Base-by-base conservation (phyloP, 2,888 invertebrate genomes). In the Drosophila nigricruria region DNA sequence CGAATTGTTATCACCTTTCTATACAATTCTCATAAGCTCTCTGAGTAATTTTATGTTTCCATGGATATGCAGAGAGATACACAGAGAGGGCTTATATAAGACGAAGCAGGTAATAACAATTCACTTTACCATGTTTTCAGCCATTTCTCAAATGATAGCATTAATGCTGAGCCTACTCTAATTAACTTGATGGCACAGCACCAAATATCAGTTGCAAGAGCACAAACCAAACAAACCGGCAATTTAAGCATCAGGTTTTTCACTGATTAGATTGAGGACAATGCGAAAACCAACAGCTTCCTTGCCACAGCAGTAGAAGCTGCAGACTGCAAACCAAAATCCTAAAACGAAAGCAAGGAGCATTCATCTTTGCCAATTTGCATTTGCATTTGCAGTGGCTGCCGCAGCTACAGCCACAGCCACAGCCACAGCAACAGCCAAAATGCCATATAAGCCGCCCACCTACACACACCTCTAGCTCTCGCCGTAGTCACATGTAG, bases 291-390 rank as follows among this genome's bases (percentile, higher is more conserved):
- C 69, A 50, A 27, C 57, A 32, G 8, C 40, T 40, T n/a, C 49
- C 14, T 16, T 5, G 18, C 6, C n/a, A 32, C 4, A 50, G 14
- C 38, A 49, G 30, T 20, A 14, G 43, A 20, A 43, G 27, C 10
- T 16, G 47, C 27, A 49, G 30, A 2, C 30, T 10, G 18, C 49
- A 61, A 69, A n/a, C 69, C 43, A 65, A 73, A 70, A 70, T 45
- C 70, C 53, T n/a, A 40, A 38, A 54, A 27, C 30, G 42, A 74
- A 66, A 60, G 64, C 76, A 57, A 45, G 40, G 14, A 36, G 57
- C 81, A 74, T 74, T 63, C 76, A 76, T 82, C 88, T 82, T 71
- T 64, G 79, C 76, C 81, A 83, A 86, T 88, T 84, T 88, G 73
- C 89, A 86, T 88, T 84, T 86, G 71, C 89, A 86, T 84, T 79